These are phyloP conservation scores for Gorsachius goisagi DNA, from an alignment of 2,113 vertebrate species.

Conservation along the genomic window DNA sequence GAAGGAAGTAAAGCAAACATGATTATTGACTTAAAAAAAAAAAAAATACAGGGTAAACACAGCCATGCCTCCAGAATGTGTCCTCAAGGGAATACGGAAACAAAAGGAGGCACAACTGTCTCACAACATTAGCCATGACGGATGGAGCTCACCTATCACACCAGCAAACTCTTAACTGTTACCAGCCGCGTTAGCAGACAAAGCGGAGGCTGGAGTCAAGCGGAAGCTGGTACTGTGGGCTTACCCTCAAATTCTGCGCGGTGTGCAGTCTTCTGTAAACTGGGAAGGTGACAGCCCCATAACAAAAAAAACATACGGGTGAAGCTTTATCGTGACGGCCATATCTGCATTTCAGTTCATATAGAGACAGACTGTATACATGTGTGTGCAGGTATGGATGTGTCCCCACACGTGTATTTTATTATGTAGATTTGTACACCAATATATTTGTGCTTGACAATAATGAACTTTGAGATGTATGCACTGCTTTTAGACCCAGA, in stretches of 20 bases:
- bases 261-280: background rate
- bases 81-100: conserved; percentile 69
- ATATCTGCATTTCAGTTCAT: background rate
- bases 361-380: background rate
- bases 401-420: background rate
- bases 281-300: background rate
- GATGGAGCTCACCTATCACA: conserved; percentile 75
- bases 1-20: conserved; percentile 69
- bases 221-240: background rate
- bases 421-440: background rate
- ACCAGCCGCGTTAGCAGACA: conserved; percentile 46
- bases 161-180: conserved; percentile 43
- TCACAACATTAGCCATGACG: conserved; percentile 60
- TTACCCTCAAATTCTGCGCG: conserved; percentile 15
- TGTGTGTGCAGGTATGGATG: background rate
- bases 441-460: background rate
- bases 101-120: conserved; percentile 72
- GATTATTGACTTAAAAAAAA: conserved; percentile 50
- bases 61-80: conserved; percentile 56
- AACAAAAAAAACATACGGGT: background rate
- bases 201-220: conserved; percentile 13
- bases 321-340: background rate
- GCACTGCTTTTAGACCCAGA: background rate
- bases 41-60: conserved; percentile 66
- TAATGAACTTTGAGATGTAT: background rate